These are phyloP conservation scores for Gymnothorax reevesii DNA, from an alignment of 2,797 vertebrate species.

Conservation along the genomic window DNA sequence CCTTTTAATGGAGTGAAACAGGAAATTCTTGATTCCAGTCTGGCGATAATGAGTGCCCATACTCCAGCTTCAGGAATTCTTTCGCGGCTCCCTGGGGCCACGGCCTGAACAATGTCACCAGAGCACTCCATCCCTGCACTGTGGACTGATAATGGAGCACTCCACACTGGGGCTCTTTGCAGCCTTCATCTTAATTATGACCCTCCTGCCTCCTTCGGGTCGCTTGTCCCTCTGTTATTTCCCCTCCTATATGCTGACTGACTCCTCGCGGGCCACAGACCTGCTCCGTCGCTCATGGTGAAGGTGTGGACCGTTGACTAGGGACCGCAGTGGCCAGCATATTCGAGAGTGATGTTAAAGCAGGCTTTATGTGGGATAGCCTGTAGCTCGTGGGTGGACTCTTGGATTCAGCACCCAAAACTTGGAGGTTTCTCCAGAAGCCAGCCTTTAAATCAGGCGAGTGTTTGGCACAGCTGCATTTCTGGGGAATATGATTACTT, in stretches of 20 bases:
- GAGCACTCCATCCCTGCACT: conserved; percentile 60
- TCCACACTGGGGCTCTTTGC: conserved; percentile 60
- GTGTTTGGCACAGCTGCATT: neutral
- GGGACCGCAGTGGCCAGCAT: conserved; percentile 50
- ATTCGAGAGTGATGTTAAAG: conserved; percentile 51
- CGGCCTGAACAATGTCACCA: conserved; percentile 68
- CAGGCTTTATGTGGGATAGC: neutral
- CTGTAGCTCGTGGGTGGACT: conserved; percentile 39
- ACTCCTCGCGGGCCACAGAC: conserved; percentile 61
- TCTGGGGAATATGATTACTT: neutral
- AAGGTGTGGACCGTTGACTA: conserved; percentile 19
- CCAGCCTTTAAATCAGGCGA: neutral
- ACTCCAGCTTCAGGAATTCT: conserved; percentile 63
- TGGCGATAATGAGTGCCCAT: conserved; percentile 69
- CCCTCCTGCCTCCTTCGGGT: conserved; percentile 56
- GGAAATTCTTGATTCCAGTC: conserved; percentile 72
- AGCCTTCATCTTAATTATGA: conserved; percentile 66
- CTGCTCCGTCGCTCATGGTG: conserved; percentile 52
- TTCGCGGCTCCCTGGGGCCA: conserved; percentile 59
- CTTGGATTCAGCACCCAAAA: conserved; percentile 48
- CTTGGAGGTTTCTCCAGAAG: conserved; percentile 47
- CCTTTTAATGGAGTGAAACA: conserved; percentile 54
- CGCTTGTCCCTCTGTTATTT: conserved; percentile 47
- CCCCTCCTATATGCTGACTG: conserved; percentile 56
- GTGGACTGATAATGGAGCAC: conserved; percentile 66